Evolutionary conservation across 2,888 invertebrate genomes (phyloP).

Genomic region (Drosophila maculinotata): DNA sequence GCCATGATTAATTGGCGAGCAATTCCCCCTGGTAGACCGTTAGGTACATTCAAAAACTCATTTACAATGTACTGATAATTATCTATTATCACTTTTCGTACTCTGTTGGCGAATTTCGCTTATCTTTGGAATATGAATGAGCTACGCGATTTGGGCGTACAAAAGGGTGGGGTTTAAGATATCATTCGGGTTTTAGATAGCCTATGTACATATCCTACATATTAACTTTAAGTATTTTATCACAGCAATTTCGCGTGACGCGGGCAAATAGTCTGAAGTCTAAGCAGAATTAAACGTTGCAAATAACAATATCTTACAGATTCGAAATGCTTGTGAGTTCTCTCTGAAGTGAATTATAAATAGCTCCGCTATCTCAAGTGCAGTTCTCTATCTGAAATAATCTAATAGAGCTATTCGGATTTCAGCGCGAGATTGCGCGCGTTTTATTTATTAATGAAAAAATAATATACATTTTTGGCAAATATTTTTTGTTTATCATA

Average conservation of each 20-base stretch:
- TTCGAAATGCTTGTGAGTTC: constrained; percentile 4
- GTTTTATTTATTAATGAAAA: not conserved
- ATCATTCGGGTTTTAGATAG: constrained; percentile 8
- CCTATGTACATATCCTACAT: too few relatives aligned
- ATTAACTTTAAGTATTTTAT: constrained; percentile 32
- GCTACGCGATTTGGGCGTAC: constrained; percentile 5
- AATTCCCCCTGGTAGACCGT: constrained; percentile 4
- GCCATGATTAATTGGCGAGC: constrained; percentile 25
- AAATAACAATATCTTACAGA: constrained; percentile 16
- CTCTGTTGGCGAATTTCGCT: not conserved
- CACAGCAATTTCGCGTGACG: constrained; percentile 6
- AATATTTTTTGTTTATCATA: not conserved
- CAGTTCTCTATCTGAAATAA: constrained; percentile 4
- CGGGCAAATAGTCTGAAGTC: constrained; percentile 22
- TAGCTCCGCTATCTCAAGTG: constrained; percentile 27
- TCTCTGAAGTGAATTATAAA: constrained; percentile 14
- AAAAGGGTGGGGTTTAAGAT: constrained; percentile 17
- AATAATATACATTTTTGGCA: not conserved
- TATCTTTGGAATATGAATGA: not conserved
- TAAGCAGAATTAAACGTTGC: constrained; percentile 8
- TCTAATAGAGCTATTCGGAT: not conserved
- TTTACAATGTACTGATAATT: constrained; percentile 1
- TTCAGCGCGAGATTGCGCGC: not conserved
- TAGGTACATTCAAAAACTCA: constrained; percentile 4
- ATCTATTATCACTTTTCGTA: constrained; percentile 1